These are phyloP conservation scores for Formica aserva DNA, from an alignment of 2,888 invertebrate genomes.

Conservation along the genomic window DNA sequence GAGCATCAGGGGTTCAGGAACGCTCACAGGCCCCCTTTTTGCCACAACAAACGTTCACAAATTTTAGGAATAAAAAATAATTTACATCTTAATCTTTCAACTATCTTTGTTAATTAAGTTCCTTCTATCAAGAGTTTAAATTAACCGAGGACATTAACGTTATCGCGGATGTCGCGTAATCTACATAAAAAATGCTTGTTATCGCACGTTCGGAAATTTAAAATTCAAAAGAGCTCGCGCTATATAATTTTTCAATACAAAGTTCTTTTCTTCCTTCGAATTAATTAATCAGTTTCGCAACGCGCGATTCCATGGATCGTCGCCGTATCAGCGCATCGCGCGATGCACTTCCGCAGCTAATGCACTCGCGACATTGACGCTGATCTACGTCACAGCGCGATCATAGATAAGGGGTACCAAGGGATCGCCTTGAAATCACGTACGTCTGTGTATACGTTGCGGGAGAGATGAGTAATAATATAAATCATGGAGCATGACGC, in stretches of 20 bases:
- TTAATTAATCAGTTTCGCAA: not conserved
- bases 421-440: constrained; percentile 30
- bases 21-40: not conserved
- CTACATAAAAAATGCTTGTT: not conserved
- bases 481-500: constrained; percentile 8
- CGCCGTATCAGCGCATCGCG: not conserved
- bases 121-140: not conserved
- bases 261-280: not conserved
- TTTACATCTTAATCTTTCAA: not conserved
- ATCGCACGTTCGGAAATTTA: not conserved
- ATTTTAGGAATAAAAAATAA: not conserved
- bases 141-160: not conserved
- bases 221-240: not conserved
- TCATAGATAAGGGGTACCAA: not conserved
- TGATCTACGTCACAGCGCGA: constrained; percentile 9
- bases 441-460: not conserved
- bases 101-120: not conserved
- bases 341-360: constrained; percentile 40
- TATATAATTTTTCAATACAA: not conserved
- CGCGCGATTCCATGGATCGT: not conserved
- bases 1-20: not conserved
- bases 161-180: not conserved
- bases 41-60: no score
- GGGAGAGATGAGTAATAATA: constrained; percentile 18
- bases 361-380: constrained; percentile 36